Conservation (phyloP, 2,797 vertebrate genomes). For the Avahi laniger region DNA sequence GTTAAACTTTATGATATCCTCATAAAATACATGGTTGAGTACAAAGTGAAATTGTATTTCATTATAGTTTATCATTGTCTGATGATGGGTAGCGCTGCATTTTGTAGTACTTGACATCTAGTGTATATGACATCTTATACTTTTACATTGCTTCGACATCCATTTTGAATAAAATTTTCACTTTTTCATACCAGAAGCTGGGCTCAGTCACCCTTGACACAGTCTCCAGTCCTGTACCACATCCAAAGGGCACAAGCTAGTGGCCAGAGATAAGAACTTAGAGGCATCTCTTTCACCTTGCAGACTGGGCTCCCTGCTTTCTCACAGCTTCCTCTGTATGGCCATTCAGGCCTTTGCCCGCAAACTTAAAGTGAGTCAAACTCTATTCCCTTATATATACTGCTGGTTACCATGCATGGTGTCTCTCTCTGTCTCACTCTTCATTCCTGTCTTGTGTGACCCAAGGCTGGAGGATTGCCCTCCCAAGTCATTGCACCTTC, state of each 20-base stretch:
- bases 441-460: not conserved
- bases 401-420: not conserved
- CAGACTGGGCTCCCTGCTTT: not conserved
- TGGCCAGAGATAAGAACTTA: not conserved
- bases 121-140: not conserved
- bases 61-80: constrained; percentile 63
- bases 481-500: not conserved
- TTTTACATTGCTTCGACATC: not conserved
- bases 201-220: not conserved
- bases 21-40: constrained; percentile 42
- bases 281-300: not conserved
- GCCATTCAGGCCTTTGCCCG: not conserved
- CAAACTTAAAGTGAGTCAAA: not conserved
- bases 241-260: not conserved
- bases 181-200: not conserved
- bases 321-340: too few species aligned
- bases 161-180: not conserved
- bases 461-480: not conserved
- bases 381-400: not conserved
- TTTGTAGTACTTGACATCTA: constrained; percentile 56
- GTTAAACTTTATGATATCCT: constrained; percentile 54
- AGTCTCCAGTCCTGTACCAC: not conserved
- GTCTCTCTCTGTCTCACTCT: not conserved
- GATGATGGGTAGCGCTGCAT: constrained; percentile 54
- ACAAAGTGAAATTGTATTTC: constrained; percentile 65